These are phyloP conservation scores for Protodeltote pygarga DNA, from an alignment of 2,888 invertebrate genomes.

Conservation along the genomic window DNA sequence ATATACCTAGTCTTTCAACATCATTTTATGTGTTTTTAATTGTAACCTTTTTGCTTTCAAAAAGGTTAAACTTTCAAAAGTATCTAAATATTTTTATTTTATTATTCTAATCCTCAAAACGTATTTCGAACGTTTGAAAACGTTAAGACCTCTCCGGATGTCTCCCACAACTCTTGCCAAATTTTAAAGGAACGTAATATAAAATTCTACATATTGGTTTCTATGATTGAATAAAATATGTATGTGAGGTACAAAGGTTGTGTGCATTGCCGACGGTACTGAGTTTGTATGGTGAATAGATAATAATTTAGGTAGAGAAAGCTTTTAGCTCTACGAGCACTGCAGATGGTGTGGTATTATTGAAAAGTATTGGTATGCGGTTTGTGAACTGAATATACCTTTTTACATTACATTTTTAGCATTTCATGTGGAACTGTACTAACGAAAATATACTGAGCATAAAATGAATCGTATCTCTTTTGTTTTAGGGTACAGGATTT, in stretches of 20 bases:
- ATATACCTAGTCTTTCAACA: too few species aligned
- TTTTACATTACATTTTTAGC: background rate
- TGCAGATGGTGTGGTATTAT: constrained; percentile 29
- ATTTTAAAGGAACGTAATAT: background rate
- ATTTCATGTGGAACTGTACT: background rate
- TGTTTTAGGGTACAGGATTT: too few species aligned
- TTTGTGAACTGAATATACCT: constrained; percentile 4
- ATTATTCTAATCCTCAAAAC: too few species aligned
- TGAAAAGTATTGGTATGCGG: constrained; percentile 27
- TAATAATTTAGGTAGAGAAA: constrained; percentile 33
- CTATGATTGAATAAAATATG: background rate
- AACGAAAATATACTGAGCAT: background rate
- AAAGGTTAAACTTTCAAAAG: too few species aligned
- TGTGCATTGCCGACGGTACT: constrained; percentile 20
- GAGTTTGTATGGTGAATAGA: constrained; percentile 22
- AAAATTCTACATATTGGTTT: background rate
- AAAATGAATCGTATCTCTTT: too few species aligned
- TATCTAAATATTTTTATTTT: too few species aligned
- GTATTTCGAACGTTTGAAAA: too few species aligned
- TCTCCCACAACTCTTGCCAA: too few species aligned
- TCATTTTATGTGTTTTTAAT: too few species aligned
- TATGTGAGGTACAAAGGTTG: background rate
- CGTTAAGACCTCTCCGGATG: too few species aligned
- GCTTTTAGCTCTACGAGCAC: constrained; percentile 26
- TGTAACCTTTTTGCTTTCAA: too few species aligned